phyloP scores from a whole-genome alignment of 2,888 invertebrate species.

The Heliconius erato region DNA sequence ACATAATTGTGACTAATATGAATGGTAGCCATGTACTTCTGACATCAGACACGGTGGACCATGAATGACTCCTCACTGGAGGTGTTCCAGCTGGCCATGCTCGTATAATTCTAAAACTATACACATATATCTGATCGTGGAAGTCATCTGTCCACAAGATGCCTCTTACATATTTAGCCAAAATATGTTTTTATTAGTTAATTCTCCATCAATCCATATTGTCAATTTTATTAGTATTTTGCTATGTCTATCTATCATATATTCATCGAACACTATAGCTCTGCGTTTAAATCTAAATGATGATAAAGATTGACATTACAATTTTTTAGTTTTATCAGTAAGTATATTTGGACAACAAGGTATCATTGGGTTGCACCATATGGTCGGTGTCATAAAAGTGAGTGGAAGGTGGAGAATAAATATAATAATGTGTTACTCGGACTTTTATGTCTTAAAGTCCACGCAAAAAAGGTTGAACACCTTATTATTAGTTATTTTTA shows the following conservation, averaged over 20 bases:
- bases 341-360: not conserved
- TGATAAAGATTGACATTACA: not conserved
- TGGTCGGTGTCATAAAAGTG: not conserved
- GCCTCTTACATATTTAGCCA: constrained; percentile 27
- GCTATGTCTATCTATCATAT: too few relatives aligned
- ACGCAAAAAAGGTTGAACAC: not conserved
- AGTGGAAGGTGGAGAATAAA: not conserved
- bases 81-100: constrained; percentile 50
- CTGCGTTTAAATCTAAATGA: not conserved
- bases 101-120: constrained; percentile 33
- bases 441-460: not conserved
- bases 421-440: not conserved
- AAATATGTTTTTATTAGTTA: constrained; percentile 26
- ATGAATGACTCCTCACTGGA: constrained; percentile 52
- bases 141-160: constrained; percentile 43
- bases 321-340: not conserved
- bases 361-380: not conserved
- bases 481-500: not conserved
- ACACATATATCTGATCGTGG: constrained; percentile 33
- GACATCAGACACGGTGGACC: constrained; percentile 36
- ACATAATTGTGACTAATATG: constrained; percentile 4
- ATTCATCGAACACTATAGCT: too few relatives aligned
- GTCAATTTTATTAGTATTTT: not conserved
- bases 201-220: not conserved
- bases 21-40: not conserved